Evolutionary conservation across 1,140 invertebrate genomes (phyloP).

Genomic region (Drosophila mojavensis): DNA sequence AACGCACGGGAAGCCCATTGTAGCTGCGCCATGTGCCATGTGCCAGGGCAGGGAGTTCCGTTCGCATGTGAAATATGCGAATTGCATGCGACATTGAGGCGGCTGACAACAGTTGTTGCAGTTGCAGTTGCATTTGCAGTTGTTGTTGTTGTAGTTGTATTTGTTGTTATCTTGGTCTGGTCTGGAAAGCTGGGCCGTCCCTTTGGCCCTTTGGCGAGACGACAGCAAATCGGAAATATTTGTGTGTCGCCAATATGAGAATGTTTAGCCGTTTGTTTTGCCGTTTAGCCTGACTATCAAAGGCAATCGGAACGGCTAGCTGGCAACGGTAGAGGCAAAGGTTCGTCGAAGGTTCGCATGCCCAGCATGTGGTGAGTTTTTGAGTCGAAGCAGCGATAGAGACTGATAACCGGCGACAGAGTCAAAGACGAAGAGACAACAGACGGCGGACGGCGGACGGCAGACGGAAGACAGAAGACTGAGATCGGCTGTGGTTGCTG

Average conservation of each 20-base stretch:
- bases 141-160: background rate
- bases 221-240: slow-evolving; percentile 71
- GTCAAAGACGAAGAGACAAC: slow-evolving; percentile 3
- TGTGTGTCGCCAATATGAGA: slow-evolving; percentile 71
- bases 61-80: slow-evolving; percentile 20
- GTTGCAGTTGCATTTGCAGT: slow-evolving; percentile 13
- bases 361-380: slow-evolving; percentile 73
- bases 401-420: slow-evolving; percentile 72
- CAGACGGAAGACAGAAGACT: slow-evolving; percentile 6
- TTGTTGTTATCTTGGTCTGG: background rate
- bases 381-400: slow-evolving; percentile 63
- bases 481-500: slow-evolving; percentile 25
- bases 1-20: background rate
- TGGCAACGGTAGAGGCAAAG: background rate
- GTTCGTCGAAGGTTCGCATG: slow-evolving; percentile 41
- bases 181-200: background rate
- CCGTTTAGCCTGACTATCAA: slow-evolving; percentile 52
- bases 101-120: slow-evolving; percentile 14
- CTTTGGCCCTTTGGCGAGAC: background rate
- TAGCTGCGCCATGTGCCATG: slow-evolving; percentile 14
- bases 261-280: slow-evolving; percentile 56
- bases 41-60: slow-evolving; percentile 22
- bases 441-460: background rate
- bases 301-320: slow-evolving; percentile 49
- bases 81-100: slow-evolving; percentile 27